Conservation (phyloP, 2,888 invertebrate genomes). For the Patella caerulea region DNA sequence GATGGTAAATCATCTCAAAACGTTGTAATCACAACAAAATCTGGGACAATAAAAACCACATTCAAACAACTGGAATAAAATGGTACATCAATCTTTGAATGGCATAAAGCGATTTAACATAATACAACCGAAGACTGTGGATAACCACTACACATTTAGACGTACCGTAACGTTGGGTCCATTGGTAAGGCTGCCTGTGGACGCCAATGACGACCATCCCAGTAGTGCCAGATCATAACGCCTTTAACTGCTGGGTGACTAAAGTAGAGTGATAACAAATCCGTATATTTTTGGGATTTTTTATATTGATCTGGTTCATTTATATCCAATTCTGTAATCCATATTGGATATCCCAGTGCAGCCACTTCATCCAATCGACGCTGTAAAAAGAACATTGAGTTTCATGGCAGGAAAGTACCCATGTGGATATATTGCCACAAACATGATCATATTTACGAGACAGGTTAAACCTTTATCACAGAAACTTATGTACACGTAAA, state of each 20-base stretch:
- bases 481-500: no score
- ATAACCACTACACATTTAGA: neutral
- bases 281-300: slow-evolving; percentile 23
- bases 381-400: slow-evolving; percentile 17
- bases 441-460: no score
- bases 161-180: slow-evolving; percentile 12
- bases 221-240: slow-evolving; percentile 14
- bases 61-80: no score
- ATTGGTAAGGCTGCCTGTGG: slow-evolving; percentile 13
- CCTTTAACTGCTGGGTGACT: slow-evolving; percentile 12
- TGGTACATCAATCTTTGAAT: no score
- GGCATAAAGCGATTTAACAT: no score
- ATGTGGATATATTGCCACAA: neutral
- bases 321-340: slow-evolving; percentile 39
- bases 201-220: slow-evolving; percentile 9
- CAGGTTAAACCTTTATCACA: no score
- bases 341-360: slow-evolving; percentile 36
- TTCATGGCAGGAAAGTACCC: neutral
- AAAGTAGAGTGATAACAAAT: slow-evolving; percentile 22
- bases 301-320: slow-evolving; percentile 15
- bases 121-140: no score
- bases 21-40: no score
- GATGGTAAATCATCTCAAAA: no score
- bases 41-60: no score
- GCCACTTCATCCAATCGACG: slow-evolving; percentile 36